Base-by-base conservation (phyloP, 35 echinoderm and acorn worm genomes). In the Eucidaris tribuloides region DNA sequence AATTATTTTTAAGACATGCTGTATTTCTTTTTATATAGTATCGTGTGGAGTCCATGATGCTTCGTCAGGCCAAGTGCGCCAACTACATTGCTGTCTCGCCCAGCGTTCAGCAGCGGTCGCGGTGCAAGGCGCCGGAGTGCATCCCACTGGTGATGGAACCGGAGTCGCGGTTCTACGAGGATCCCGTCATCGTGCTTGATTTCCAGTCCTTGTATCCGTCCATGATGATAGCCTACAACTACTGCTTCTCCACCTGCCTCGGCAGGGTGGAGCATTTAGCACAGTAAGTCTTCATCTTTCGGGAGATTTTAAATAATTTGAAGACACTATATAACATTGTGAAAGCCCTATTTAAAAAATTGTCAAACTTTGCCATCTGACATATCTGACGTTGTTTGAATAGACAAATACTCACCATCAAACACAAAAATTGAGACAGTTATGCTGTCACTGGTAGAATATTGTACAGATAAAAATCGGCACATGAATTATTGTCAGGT, bases 141-240 rank as follows among this genome's bases (percentile, higher is more conserved):
- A 76, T 98, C 19, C 77, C 95, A 2, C 79, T 98, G 2, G 83
- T 92, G 7, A 81, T 98, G 90, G 95, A 98, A 58, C 95, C 95
- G 25, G 95, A 98, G 81, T 98, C 95, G 0, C 45, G 86, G 22
- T 86, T 98, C 54, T 98, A 98, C 36, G 62, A 92, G 34, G 90
- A 98, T 79, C 95, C 95, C 3, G 90, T 98, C 20, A 90, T 98
- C 42, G 95, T 98, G 27, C 81, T 98, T 18, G 95, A 98, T 46
- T 98, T 98, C 83, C 90, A 93, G 83, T 98, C 95, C 41, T 90
- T 98, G 27, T 98, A 98, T 40, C 95, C 95, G 3, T 89, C 95
- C 49, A 93, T 98, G 90, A 98, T 98, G 90, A 98, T 98, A 24
- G 95, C 90, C 0, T 98, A 98, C 58, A 98, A 98, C 90, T 98